phyloP scores from a whole-genome alignment of 1,140 invertebrate genomes.

The Yoshiicerus persimilis region DNA sequence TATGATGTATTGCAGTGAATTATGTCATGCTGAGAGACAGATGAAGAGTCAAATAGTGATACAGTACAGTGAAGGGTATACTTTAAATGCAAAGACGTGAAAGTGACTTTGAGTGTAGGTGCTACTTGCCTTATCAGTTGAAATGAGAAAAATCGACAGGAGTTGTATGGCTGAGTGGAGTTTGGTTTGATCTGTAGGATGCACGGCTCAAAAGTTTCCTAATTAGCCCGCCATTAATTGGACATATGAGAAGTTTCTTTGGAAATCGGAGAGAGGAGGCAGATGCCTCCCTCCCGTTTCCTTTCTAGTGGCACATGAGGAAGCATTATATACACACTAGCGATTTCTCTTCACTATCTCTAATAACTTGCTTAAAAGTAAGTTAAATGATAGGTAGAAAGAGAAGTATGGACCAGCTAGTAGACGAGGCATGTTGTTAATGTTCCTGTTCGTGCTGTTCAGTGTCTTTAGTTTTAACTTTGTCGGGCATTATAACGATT shows the following conservation, averaged over 20 bases:
- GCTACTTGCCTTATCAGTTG: not conserved
- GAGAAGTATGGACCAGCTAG: not conserved
- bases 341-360: not conserved
- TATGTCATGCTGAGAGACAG: not conserved
- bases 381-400: too few species aligned
- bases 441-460: not conserved
- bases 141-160: not conserved
- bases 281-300: not conserved
- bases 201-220: slow-evolving; percentile 2
- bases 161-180: not conserved
- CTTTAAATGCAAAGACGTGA: not conserved
- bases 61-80: too few species aligned
- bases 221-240: slow-evolving; percentile 8
- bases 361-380: too few species aligned
- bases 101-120: not conserved
- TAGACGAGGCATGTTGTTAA: not conserved
- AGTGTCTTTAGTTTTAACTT: not conserved
- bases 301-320: not conserved
- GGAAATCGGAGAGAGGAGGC: not conserved
- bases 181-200: slow-evolving; percentile 1
- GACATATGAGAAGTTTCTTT: slow-evolving; percentile 17
- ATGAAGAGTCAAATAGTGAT: not conserved
- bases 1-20: not conserved
- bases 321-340: not conserved
- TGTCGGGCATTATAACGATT: not conserved